These are phyloP conservation scores for Arbacia lixula DNA, from an alignment of 53 echinoderm and acorn worm species.

Conservation along the genomic window DNA sequence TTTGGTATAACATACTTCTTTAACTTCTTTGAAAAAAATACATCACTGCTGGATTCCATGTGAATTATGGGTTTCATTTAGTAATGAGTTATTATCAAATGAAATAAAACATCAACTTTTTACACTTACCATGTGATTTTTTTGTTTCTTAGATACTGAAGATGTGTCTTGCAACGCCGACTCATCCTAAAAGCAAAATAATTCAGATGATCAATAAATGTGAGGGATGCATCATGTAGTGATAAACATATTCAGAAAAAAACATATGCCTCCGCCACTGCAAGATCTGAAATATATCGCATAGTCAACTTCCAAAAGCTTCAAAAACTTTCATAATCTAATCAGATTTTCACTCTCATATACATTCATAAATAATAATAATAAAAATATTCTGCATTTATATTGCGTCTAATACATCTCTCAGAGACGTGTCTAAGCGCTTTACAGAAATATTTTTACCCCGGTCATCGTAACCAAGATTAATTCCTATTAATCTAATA, in stretches of 20 bases:
- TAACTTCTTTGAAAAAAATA: slow-evolving; percentile 34
- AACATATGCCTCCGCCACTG: background rate
- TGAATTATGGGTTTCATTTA: slow-evolving; percentile 33
- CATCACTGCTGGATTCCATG: slow-evolving; percentile 29
- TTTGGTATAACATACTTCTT: too few species aligned
- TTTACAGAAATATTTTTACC: too few species aligned
- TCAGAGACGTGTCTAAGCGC: too few species aligned
- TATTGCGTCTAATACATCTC: too few species aligned
- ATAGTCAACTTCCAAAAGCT: slow-evolving; percentile 23
- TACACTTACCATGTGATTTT: slow-evolving; percentile 37
- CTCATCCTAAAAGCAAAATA: slow-evolving; percentile 26
- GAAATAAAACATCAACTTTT: slow-evolving; percentile 38
- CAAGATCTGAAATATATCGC: too few species aligned
- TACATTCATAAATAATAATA: slow-evolving; percentile 23
- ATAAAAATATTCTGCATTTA: too few species aligned
- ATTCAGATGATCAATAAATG: slow-evolving; percentile 26
- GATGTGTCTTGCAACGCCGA: slow-evolving; percentile 24
- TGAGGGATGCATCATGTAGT: slow-evolving; percentile 27
- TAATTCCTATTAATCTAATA: slow-evolving; percentile 4
- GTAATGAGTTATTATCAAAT: slow-evolving; percentile 35
- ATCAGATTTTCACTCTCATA: slow-evolving; percentile 30
- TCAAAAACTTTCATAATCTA: background rate
- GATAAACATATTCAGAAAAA: slow-evolving; percentile 31
- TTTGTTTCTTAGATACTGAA: slow-evolving; percentile 23
- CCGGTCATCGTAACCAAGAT: too few species aligned